phyloP scores from a whole-genome alignment of 1,140 invertebrate genomes.

The Drosophila repleta region DNA sequence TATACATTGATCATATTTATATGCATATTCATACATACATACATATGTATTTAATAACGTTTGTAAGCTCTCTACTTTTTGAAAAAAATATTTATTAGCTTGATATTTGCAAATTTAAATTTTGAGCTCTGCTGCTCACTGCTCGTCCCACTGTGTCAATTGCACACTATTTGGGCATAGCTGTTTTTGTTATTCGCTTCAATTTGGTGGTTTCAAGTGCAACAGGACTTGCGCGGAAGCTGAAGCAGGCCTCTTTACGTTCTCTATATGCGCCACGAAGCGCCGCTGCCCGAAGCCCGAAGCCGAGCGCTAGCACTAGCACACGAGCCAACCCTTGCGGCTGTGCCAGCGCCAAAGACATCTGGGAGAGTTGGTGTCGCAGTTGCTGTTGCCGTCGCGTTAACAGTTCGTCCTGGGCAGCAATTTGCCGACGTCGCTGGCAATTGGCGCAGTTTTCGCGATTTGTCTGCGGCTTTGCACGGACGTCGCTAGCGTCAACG shows the following conservation, averaged over 20 bases:
- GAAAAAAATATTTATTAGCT: not conserved
- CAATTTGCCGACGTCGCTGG: slow-evolving; percentile 22
- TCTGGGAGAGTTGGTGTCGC: slow-evolving; percentile 57
- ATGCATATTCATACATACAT: not conserved
- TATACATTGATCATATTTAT: not conserved
- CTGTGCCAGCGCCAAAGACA: slow-evolving; percentile 44
- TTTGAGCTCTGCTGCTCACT: not conserved
- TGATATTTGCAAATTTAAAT: not conserved
- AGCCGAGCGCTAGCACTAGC: not conserved
- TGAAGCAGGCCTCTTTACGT: slow-evolving; percentile 17
- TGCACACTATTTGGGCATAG: slow-evolving; percentile 1
- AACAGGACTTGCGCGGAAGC: slow-evolving; percentile 77
- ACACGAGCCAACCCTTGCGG: slow-evolving; percentile 21
- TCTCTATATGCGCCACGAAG: slow-evolving; percentile 11
- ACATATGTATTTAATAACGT: too few relatives aligned
- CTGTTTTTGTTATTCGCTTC: not conserved
- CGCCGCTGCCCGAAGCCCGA: not conserved
- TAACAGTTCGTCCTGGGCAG: slow-evolving; percentile 47
- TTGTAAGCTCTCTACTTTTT: not conserved
- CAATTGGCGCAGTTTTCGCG: slow-evolving; percentile 41
- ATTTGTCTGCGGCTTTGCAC: slow-evolving; percentile 52
- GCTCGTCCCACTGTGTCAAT: slow-evolving; percentile 21
- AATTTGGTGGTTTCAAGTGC: slow-evolving; percentile 21
- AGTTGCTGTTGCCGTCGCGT: slow-evolving; percentile 32
- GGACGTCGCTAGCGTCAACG: slow-evolving; percentile 28